Evolutionary conservation across 2,888 invertebrate genomes (phyloP).

Genomic region (Melanchra persicariae): DNA sequence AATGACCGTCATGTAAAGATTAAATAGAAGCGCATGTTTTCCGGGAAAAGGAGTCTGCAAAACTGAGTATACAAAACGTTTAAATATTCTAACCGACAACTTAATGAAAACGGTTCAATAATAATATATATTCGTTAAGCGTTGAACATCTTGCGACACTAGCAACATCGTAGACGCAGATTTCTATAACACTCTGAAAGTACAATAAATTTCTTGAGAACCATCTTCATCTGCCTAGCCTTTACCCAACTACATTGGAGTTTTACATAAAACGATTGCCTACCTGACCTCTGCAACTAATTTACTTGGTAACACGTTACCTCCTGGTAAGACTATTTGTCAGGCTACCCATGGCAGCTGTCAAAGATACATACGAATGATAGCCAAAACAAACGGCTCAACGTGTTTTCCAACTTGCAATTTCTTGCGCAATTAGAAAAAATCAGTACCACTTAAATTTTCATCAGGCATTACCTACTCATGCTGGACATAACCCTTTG

Average conservation of each 20-base stretch:
- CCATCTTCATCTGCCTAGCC: not conserved
- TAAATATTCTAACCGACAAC: slow-evolving; percentile 4
- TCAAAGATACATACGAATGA: not conserved
- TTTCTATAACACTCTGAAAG: not conserved
- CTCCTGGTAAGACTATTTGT: no score
- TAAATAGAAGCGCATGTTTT: slow-evolving; percentile 22
- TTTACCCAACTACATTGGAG: no score
- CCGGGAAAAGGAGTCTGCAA: slow-evolving; percentile 3
- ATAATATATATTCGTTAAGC: no score
- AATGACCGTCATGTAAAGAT: not conserved
- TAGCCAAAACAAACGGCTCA: not conserved
- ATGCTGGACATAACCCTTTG: not conserved
- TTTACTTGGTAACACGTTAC: no score
- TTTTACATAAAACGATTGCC: no score
- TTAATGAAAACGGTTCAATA: slow-evolving; percentile 20
- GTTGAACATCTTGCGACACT: not conserved
- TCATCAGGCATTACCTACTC: not conserved
- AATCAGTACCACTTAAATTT: slow-evolving; percentile 30
- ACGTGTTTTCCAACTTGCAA: not conserved
- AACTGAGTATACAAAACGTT: slow-evolving; percentile 1
- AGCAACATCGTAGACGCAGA: not conserved
- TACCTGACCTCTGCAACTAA: no score
- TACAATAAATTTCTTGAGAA: not conserved
- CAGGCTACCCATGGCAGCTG: no score
- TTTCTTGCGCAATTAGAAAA: not conserved